Base-by-base conservation (phyloP, 2,888 invertebrate genomes). In the Scaptomyza reducta region DNA sequence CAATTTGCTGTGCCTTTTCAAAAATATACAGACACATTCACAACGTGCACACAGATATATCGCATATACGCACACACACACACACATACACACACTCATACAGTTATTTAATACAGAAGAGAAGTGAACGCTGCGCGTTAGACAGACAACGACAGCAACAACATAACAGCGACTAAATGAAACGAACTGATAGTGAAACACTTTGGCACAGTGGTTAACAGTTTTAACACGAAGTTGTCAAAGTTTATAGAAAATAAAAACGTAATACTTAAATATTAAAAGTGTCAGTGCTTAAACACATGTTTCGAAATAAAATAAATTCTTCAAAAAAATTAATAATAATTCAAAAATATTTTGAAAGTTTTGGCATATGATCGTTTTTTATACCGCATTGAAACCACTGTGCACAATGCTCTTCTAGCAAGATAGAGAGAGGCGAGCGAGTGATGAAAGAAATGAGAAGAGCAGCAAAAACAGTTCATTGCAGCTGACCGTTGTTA, bases 181-280 rank as follows among this genome's bases (percentile, higher is more conserved):
- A 79, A 85, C 83, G 58, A 64, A 69, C 66, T 79, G 86, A 79
- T 79, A 79, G 59, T 86, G 80, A 64, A 80, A 80, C 79, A 86
- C 59, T 62, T 49, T 38, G 54, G 51, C 59, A 82, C 77, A 68
- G 66, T 79, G 77, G 66, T 38, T 47, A 0, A 31, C 22, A 45
- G 25, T 25, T 9, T 13, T 31, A 7, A 29, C 9, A 16, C 9
- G 6, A 22, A 47, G 29, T 31, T 11, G 16, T 11, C 1, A 5
- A 13, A 18, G 13, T 13, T 3, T 7, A 9, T 9, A 5, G 16
- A 35, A 13, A 0, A 14, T 7, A 7, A 38, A 38, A 38, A 10
- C 9, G n/a, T 16, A 5, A 3, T 9, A 31, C 7, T 31, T 29
- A 13, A 1, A 13, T 22, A 22, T n/a, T 14, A 1, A n/a, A 16